phyloP scores from a whole-genome alignment of 2,888 invertebrate genomes.

The Trichogramma dendrolimi region DNA sequence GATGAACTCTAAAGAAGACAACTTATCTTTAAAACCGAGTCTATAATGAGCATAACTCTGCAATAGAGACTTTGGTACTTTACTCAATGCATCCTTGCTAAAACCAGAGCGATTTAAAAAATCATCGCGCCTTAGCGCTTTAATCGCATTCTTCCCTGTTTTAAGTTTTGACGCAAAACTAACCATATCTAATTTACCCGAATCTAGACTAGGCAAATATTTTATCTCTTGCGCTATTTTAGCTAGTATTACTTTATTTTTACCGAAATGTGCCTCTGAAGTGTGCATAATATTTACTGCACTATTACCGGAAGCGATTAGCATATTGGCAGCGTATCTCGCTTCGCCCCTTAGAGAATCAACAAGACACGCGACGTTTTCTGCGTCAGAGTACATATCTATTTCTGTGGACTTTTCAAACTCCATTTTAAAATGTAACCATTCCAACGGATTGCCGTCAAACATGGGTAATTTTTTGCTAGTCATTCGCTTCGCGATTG shows the following conservation, averaged over 20 bases:
- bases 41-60: no score
- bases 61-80: conserved; percentile 7
- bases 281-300: conserved; percentile 12
- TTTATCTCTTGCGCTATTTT: conserved; percentile 13
- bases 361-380: conserved; percentile 21
- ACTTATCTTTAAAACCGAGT: no score
- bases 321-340: conserved; percentile 13
- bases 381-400: conserved; percentile 18
- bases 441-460: conserved; percentile 16
- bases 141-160: conserved; percentile 15
- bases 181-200: conserved; percentile 7
- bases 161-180: conserved; percentile 9
- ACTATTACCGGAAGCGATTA: conserved; percentile 9
- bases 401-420: conserved; percentile 19
- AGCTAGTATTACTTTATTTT: conserved; percentile 9
- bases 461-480: conserved; percentile 9
- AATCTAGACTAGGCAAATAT: conserved; percentile 12
- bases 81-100: conserved; percentile 2
- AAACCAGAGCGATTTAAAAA: conserved; percentile 1
- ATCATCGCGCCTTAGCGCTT: conserved; percentile 2
- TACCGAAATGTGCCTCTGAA: conserved; percentile 19
- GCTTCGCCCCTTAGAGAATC: conserved; percentile 13
- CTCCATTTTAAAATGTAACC: conserved; percentile 18
- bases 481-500: no score
- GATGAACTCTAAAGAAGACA: background rate